Base-by-base conservation (phyloP, 2,113 vertebrate species). In the Aegotheles bennettii region DNA sequence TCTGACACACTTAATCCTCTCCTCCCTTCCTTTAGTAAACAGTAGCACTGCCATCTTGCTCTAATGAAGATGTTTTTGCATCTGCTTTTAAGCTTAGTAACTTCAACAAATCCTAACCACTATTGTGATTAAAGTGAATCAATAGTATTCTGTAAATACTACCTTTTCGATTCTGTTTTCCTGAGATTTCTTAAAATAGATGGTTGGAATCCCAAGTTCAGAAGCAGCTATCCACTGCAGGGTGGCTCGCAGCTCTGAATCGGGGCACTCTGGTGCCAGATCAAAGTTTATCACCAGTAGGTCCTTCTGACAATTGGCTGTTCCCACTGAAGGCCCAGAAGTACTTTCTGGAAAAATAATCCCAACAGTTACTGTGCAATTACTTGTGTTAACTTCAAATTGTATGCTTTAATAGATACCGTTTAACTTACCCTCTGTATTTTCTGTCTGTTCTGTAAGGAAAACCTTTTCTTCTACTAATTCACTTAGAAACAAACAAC, bases 161-260 rank as follows among this genome's bases (percentile, higher is more conserved):
- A 99, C 99, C 99, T 99, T 99, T 94, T 98, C 97, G 48, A 98
- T 95, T 93, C 97, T 98, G 90, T 97, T 98, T 95, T 99, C 98
- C 96, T 99, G 98, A 97, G 98, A 99, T 97, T 98, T 99, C 96
- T 98, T 98, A 96, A 99, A 99, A 96, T 99, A 99, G 86, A 99
- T 98, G 13, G 97, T 98, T 31, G 99, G 98, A 43, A 99, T 98
- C 25, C 99, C 99, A 19, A 99, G 98, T 84, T 99, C 99, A 0
- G 99, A 99, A 53, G 99, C 99, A 2, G 99, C 99, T 24, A 99
- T 99, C 99, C 99, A 99, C 89, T 99, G 99, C 87, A 99, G 97
- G 12, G 98, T 98, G 60, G 98, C 97, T 86, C 98, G 97, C 42
- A 99, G 97, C 94, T 99, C 99, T 1, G 94, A 95, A 3, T 99